Conservation (phyloP, 2,888 invertebrate species). For the Epinotia brunnichana region DNA sequence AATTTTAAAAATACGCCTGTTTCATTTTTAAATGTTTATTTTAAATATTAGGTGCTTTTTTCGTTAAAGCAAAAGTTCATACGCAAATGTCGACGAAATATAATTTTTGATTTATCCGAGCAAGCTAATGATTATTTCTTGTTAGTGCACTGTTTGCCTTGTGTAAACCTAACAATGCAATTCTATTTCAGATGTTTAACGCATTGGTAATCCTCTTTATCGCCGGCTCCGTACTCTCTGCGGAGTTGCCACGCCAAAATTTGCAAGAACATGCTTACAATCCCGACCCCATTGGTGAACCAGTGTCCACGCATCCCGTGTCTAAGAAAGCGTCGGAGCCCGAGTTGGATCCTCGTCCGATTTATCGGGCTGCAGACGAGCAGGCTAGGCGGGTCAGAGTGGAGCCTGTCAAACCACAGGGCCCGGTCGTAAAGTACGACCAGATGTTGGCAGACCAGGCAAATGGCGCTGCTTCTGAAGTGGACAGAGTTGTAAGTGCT, state of each 20-base stretch:
- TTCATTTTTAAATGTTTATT: no score
- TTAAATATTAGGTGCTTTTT: background rate
- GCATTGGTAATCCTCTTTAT: conserved; percentile 52
- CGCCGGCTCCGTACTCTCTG: conserved; percentile 56
- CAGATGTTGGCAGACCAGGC: conserved; percentile 75
- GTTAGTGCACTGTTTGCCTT: background rate
- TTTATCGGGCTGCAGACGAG: conserved; percentile 64
- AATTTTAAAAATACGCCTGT: no score
- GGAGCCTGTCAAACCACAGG: conserved; percentile 64
- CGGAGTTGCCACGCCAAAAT: conserved; percentile 65
- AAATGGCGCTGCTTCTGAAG: conserved; percentile 54
- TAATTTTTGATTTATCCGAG: background rate
- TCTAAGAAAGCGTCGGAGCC: conserved; percentile 57
- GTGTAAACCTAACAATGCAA: conserved; percentile 15
- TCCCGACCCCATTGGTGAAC: conserved; percentile 59
- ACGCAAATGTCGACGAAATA: no score
- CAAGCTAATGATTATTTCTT: background rate
- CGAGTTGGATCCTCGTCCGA: conserved; percentile 61
- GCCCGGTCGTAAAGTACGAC: conserved; percentile 68
- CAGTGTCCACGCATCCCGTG: conserved; percentile 56
- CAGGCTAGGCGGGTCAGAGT: conserved; percentile 64
- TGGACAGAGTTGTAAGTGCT: conserved; percentile 71
- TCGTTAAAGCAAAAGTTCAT: no score
- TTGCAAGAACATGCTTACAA: conserved; percentile 57
- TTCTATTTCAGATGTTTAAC: conserved; percentile 69